These are phyloP conservation scores for Porites rus DNA, from an alignment of 92 coral and sea anemone genomes.

Conservation along the genomic window DNA sequence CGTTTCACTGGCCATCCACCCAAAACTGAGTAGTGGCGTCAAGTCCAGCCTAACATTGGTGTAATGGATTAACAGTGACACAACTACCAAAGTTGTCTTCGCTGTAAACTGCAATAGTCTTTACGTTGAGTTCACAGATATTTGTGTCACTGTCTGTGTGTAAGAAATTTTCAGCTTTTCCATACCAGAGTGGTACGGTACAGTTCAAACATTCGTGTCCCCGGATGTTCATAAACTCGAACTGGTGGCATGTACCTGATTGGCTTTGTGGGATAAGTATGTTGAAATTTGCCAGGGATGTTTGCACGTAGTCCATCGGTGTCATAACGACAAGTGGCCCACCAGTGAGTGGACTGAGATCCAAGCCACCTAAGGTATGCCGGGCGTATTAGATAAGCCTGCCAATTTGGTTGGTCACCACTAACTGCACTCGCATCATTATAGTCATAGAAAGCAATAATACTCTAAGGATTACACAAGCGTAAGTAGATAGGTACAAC, in stretches of 20 bases:
- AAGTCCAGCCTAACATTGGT: neutral
- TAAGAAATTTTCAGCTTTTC: neutral
- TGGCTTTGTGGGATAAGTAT: neutral
- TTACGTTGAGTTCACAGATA: neutral
- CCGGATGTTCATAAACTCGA: constrained; percentile 38
- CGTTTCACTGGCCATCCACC: neutral
- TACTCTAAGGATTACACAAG: neutral
- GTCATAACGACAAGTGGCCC: constrained; percentile 54
- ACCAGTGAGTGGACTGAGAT: constrained; percentile 38
- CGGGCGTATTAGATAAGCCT: constrained; percentile 20
- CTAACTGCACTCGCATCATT: neutral
- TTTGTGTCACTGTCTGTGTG: neutral
- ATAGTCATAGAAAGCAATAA: neutral
- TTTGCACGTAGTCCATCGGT: constrained; percentile 51
- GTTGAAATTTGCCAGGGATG: constrained; percentile 2
- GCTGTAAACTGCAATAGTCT: neutral
- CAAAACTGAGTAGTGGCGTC: neutral
- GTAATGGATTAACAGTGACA: neutral
- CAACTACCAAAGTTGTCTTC: constrained; percentile 15
- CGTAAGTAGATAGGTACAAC: too few species aligned
- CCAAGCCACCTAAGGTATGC: constrained; percentile 9
- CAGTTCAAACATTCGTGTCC: constrained; percentile 10
- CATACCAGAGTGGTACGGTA: neutral
- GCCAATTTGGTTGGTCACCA: constrained; percentile 8
- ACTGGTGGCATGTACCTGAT: neutral